Evolutionary conservation across 2,113 vertebrate species (phyloP).

Genomic region (Triplophysa tibetana): DNA sequence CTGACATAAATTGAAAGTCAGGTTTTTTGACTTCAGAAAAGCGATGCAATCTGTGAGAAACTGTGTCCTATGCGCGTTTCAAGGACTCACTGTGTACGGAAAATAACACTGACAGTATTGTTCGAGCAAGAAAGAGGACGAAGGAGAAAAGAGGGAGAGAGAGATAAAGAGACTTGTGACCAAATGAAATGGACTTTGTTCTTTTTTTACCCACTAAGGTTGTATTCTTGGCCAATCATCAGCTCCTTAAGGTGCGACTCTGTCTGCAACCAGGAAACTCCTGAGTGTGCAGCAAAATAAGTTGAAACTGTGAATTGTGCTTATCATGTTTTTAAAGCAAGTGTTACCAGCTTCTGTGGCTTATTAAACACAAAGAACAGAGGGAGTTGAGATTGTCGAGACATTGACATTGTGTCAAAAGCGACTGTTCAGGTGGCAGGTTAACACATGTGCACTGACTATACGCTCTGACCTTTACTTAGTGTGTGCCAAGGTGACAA

Average conservation of each 20-base stretch:
- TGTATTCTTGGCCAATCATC: not conserved
- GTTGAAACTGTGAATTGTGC: not conserved
- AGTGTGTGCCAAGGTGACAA: not conserved
- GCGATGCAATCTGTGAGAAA: constrained; percentile 3
- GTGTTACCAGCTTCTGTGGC: not conserved
- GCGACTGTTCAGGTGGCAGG: not conserved
- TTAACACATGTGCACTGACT: not conserved
- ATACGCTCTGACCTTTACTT: not conserved
- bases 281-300: not conserved
- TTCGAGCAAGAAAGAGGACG: not conserved
- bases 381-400: not conserved
- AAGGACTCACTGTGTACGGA: not conserved
- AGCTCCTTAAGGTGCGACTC: constrained; percentile 21
- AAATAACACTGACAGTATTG: constrained; percentile 4
- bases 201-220: not conserved
- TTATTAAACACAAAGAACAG: constrained; percentile 3
- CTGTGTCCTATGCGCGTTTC: not conserved
- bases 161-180: constrained; percentile 27
- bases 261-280: not conserved
- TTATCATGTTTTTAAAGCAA: not conserved
- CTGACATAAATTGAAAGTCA: constrained; percentile 9
- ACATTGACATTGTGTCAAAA: not conserved
- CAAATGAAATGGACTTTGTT: constrained; percentile 21
- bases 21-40: constrained; percentile 9
- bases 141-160: not conserved